phyloP scores from a whole-genome alignment of 2,888 invertebrate genomes.

The Lingula anatina region DNA sequence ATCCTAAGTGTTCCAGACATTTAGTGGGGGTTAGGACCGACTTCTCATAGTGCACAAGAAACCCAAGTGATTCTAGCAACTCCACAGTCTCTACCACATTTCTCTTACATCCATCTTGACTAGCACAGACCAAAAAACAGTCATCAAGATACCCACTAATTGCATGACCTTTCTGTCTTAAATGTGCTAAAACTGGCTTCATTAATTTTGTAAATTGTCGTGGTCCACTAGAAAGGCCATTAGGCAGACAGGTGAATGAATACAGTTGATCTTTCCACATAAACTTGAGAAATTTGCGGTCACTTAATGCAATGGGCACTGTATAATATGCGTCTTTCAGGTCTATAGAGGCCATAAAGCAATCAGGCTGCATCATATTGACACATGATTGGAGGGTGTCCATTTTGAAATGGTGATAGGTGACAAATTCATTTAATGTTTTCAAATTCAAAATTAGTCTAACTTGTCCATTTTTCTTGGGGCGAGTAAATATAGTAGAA shows the following conservation, averaged over 20 bases:
- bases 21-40: conserved; percentile 12
- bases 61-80: conserved; percentile 3
- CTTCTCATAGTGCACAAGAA: conserved; percentile 10
- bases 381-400: conserved; percentile 12
- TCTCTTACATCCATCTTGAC: conserved; percentile 2
- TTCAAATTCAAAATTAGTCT: conserved; percentile 6
- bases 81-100: conserved; percentile 3
- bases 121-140: conserved; percentile 3
- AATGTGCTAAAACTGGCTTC: conserved; percentile 12
- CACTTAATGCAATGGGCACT: conserved; percentile 4
- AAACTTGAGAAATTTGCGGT: conserved; percentile 13
- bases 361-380: conserved; percentile 7
- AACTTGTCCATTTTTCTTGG: conserved; percentile 3
- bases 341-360: conserved; percentile 11
- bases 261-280: conserved; percentile 9
- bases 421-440: conserved; percentile 5
- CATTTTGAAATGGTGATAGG: conserved; percentile 10
- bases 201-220: conserved; percentile 15
- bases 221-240: conserved; percentile 13
- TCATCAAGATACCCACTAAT: conserved; percentile 10
- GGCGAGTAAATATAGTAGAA: conserved; percentile 4
- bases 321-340: conserved; percentile 15
- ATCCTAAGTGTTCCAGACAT: conserved; percentile 10
- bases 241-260: conserved; percentile 12
- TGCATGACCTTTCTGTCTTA: conserved; percentile 9